Base-by-base conservation (phyloP, 2,797 vertebrate species). In the Poeciliopsis presidionis region DNA sequence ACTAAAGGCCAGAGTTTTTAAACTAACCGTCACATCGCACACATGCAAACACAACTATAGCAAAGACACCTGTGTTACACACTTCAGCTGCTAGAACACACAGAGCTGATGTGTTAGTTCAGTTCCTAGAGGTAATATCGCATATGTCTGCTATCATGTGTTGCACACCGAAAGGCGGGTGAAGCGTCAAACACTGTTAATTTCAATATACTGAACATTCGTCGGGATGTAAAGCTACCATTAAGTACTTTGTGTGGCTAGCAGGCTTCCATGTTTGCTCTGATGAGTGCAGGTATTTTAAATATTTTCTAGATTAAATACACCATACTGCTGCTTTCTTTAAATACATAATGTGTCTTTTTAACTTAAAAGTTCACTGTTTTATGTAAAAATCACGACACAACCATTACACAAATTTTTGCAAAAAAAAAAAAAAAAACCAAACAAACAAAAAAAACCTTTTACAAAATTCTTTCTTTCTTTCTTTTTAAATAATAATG, bases 251-350 rank as follows among this genome's bases (percentile, higher is more conserved):
- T 81, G 85, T 92, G 88, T 84, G 85, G 76, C 84, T 57, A 45
- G 86, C 85, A 83, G 85, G 88, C 80, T 88, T 84, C 88, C 85
- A 77, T 70, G 83, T 90, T 91, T 84, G 85, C 91, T 86, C 84
- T 92, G 88, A 90, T 79, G 80, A 93, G 91, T 93, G 90, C 90
- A 91, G 89, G 87, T 90, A 91, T 95, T 87, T 96, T 95, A 94
- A 93, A 95, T 94, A 95, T 91, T 91, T 89, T 93, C 88, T 93
- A 90, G 94, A 94, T 95, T 96, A 96, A 95, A 96, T 96, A 96
- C 93, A 94, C 84, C 91, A 92, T 94, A 94, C 88, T 92, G 93
- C 90, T 91, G 87, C 63, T 84, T 93, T 92, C 95, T 96, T 95
- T 96, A 96, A 95, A 96, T 96, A 96, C 84, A 92, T 86, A 90